Percentiles rank a stretch among this genome's conserved stretches.
phyloP scores from a whole-genome alignment of 2,888 invertebrate genomes.

The Aporophyla lueneburgensis region DNA sequence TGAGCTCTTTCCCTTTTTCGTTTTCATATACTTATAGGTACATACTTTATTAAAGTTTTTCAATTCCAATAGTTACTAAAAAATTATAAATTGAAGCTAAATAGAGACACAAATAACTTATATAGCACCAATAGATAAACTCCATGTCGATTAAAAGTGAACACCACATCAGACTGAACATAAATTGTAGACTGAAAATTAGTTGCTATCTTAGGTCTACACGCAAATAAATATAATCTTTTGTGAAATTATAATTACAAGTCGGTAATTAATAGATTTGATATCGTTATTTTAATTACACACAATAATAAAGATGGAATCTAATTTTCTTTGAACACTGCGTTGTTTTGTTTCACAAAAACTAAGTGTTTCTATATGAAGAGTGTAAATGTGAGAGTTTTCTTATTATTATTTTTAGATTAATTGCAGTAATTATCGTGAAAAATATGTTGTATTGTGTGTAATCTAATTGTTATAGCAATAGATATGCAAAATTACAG shows the following conservation, averaged over 20 bases:
- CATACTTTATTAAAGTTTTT: too few species aligned
- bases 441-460: background rate
- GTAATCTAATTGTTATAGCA: background rate
- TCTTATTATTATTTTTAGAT: background rate
- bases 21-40: too few species aligned
- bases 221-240: background rate
- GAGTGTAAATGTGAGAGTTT: slow-evolving; percentile 15
- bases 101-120: background rate
- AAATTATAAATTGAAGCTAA: background rate
- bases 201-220: background rate
- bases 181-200: background rate
- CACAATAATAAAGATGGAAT: slow-evolving; percentile 27
- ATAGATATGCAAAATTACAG: background rate
- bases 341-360: background rate
- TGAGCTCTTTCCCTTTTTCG: too few species aligned
- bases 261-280: slow-evolving; percentile 31
- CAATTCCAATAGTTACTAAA: background rate
- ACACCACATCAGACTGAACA: background rate
- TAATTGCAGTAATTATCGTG: background rate
- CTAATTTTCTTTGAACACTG: background rate
- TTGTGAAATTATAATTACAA: slow-evolving; percentile 24
- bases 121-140: background rate
- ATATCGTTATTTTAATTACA: slow-evolving; percentile 30
- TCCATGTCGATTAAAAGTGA: background rate
- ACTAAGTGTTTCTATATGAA: slow-evolving; percentile 15